phyloP scores from a whole-genome alignment of 30 jellyfish, hydroid and myxozoan genomes.

The Aurelia sp. region DNA sequence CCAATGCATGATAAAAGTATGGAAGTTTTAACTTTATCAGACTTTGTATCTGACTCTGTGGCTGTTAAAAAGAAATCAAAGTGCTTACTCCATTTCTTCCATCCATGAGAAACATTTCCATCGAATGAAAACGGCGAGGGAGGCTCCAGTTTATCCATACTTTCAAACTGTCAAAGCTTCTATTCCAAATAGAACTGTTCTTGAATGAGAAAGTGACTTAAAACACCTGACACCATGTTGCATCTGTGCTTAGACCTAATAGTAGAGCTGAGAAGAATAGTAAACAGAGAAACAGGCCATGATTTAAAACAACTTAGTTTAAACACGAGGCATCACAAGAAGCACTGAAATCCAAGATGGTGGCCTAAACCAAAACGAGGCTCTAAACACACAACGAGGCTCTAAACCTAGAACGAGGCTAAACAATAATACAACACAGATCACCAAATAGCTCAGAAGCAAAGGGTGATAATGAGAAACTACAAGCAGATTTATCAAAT shows the following conservation, averaged over 20 bases:
- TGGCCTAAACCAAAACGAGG: conserved; percentile 37
- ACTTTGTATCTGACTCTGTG: conserved; percentile 72
- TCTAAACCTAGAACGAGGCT: conserved; percentile 7
- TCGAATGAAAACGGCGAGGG: conserved; percentile 58
- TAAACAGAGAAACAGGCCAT: conserved; percentile 25
- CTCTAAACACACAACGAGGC: too few species aligned
- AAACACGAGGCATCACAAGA: conserved; percentile 25
- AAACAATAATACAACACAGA: conserved; percentile 30
- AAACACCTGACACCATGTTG: conserved; percentile 58
- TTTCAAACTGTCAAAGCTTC: conserved; percentile 50
- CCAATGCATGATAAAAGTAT: conserved; percentile 49
- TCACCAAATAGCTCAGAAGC: too few species aligned
- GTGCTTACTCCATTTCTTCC: conserved; percentile 57
- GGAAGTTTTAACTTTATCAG: conserved; percentile 52
- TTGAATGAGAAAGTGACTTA: conserved; percentile 33
- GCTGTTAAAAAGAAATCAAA: conserved; percentile 52
- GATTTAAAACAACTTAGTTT: conserved; percentile 7
- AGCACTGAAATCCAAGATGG: conserved; percentile 6
- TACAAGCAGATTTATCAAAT: too few species aligned
- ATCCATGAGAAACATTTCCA: conserved; percentile 54
- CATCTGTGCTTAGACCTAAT: not conserved
- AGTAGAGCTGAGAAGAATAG: not conserved
- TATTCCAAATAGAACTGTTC: conserved; percentile 50
- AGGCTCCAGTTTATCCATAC: conserved; percentile 56
- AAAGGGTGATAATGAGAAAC: too few species aligned